Conservation (phyloP, 1,140 invertebrate species). For the Gonatopus flavifemur region DNA sequence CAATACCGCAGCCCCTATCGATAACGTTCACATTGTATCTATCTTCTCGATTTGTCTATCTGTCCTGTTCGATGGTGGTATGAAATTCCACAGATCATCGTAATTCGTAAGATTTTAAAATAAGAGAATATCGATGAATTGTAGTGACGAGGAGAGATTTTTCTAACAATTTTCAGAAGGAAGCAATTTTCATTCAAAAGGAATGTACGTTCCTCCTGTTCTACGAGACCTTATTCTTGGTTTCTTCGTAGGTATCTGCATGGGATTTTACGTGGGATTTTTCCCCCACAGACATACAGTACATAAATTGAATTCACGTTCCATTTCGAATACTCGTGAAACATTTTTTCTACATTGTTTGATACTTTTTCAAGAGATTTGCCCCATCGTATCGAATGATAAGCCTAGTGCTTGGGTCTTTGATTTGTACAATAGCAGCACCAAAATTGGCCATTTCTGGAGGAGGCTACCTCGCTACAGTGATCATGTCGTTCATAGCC, state of each 20-base stretch:
- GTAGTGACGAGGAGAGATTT: conserved; percentile 5
- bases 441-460: conserved; percentile 39
- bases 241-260: conserved; percentile 27
- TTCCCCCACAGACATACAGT: conserved; percentile 48
- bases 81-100: neutral
- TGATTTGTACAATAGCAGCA: conserved; percentile 40
- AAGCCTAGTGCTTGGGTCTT: conserved; percentile 33
- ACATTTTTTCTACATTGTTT: neutral
- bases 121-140: too few relatives aligned
- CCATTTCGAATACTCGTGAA: neutral
- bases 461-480: conserved; percentile 43
- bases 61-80: conserved; percentile 43
- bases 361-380: neutral
- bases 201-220: conserved; percentile 40
- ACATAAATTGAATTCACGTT: conserved; percentile 8
- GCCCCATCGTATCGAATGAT: conserved; percentile 34
- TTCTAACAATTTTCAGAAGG: conserved; percentile 24
- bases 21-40: conserved; percentile 46
- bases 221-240: conserved; percentile 44
- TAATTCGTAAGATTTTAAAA: neutral
- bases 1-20: conserved; percentile 45
- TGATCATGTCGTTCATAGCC: conserved; percentile 43
- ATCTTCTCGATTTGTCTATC: conserved; percentile 43
- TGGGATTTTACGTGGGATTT: conserved; percentile 45
- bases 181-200: too few relatives aligned